phyloP scores from a whole-genome alignment of 1,140 invertebrate genomes.

The Musca domestica region DNA sequence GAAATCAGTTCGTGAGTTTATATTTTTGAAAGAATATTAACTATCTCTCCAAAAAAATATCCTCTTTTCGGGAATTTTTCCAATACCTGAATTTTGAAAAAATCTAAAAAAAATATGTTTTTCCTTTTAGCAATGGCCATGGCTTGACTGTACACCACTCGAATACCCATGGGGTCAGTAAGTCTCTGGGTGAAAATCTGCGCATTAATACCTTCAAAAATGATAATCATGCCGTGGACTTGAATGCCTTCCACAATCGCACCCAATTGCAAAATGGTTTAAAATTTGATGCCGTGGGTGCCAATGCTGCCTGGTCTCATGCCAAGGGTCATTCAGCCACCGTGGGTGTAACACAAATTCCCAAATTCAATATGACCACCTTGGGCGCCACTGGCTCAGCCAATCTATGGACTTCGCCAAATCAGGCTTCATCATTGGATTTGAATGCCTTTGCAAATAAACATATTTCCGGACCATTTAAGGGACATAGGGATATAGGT shows the following conservation, averaged over 20 bases:
- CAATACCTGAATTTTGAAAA: no score
- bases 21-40: no score
- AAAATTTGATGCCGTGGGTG: constrained; percentile 34
- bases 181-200: constrained; percentile 27
- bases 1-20: constrained; percentile 36
- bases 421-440: constrained; percentile 35
- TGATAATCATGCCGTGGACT: constrained; percentile 24
- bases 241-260: constrained; percentile 34
- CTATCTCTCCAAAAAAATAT: no score
- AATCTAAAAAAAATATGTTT: neutral
- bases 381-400: constrained; percentile 32
- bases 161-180: constrained; percentile 32
- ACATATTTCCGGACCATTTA: constrained; percentile 36
- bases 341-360: constrained; percentile 33
- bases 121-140: constrained; percentile 33
- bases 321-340: constrained; percentile 32
- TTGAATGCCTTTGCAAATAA: constrained; percentile 34
- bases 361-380: constrained; percentile 35
- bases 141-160: constrained; percentile 34
- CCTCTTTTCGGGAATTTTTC: no score
- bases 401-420: constrained; percentile 38
- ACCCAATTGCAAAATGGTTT: constrained; percentile 23
- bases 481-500: constrained; percentile 35
- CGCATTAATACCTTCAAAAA: constrained; percentile 34
- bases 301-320: constrained; percentile 30